Evolutionary conservation across 2,113 vertebrate species (phyloP).

Genomic region (Thamnaconus septentrionalis): DNA sequence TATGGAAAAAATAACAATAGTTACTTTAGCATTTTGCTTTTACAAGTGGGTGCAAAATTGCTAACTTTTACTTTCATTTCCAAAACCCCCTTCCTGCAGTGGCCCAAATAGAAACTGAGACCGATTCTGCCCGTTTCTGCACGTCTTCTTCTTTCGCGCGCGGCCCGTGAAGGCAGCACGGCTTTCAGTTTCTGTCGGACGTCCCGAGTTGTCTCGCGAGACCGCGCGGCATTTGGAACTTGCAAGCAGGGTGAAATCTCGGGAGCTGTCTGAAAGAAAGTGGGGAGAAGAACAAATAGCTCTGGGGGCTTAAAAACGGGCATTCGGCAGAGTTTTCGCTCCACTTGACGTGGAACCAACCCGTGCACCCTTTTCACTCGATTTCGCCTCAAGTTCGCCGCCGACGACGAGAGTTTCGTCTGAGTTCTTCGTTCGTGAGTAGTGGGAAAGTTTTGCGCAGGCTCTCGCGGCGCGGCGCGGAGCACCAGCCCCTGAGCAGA

Average conservation of each 20-base stretch:
- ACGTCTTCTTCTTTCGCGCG: not conserved
- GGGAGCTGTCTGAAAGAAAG: conserved; percentile 28
- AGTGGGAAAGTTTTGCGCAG: conserved; percentile 31
- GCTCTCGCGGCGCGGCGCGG: conserved; percentile 38
- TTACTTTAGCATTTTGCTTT: too few species aligned
- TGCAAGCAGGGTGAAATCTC: conserved; percentile 42
- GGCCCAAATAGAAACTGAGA: not conserved
- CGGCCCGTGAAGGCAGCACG: not conserved
- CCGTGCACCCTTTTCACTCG: not conserved
- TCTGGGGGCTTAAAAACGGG: conserved; percentile 24
- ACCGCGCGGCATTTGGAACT: not conserved
- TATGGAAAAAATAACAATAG: too few species aligned
- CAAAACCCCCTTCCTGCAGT: too few species aligned
- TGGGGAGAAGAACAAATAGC: conserved; percentile 30
- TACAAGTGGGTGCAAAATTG: too few species aligned
- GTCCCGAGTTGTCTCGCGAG: conserved; percentile 50
- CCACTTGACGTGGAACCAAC: not conserved
- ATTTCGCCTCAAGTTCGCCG: not conserved
- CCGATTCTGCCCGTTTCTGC: not conserved
- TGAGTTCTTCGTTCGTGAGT: conserved; percentile 1
- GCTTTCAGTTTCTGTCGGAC: conserved; percentile 1
- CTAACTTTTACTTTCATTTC: too few species aligned
- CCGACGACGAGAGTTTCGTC: not conserved
- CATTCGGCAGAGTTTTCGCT: conserved; percentile 20
- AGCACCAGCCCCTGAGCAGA: conserved; percentile 39